A percentile compares a stretch with the other conserved stretches of the same genome.
Evolutionary conservation across 2,113 vertebrate genomes (phyloP).

Genomic region (Psephotus haematonotus): DNA sequence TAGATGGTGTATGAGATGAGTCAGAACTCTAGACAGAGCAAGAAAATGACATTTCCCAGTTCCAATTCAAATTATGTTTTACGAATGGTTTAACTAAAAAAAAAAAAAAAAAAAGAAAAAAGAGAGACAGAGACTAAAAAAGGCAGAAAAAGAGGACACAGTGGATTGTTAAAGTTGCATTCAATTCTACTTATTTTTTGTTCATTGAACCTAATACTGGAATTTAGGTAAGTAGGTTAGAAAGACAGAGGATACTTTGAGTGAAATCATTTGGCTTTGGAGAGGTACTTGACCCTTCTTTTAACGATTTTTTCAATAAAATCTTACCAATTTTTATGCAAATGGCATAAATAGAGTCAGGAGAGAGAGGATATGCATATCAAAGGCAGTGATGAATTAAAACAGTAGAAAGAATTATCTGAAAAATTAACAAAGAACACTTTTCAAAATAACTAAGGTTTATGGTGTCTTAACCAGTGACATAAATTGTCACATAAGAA

Average conservation of each 20-base stretch:
- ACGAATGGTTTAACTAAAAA: background rate
- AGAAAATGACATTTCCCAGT: background rate
- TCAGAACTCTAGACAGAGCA: background rate
- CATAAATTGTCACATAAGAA: background rate
- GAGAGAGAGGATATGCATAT: background rate
- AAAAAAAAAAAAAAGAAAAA: too few species aligned
- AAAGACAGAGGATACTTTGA: background rate
- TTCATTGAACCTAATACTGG: background rate
- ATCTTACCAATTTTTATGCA: background rate
- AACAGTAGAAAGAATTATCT: background rate
- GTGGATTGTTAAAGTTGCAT: background rate
- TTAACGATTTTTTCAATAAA: background rate
- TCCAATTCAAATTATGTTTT: background rate
- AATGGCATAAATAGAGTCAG: background rate
- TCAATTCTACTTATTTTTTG: background rate
- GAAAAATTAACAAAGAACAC: background rate
- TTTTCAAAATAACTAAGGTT: background rate
- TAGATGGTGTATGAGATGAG: background rate
- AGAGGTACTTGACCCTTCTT: background rate
- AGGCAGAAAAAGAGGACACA: accelerated
- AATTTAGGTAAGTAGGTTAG: background rate
- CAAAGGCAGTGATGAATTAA: background rate
- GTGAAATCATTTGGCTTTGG: background rate
- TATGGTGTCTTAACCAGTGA: background rate
- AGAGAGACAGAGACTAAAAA: background rate